phyloP scores from a whole-genome alignment of 2,888 invertebrate species.

The Pecten maximus region DNA sequence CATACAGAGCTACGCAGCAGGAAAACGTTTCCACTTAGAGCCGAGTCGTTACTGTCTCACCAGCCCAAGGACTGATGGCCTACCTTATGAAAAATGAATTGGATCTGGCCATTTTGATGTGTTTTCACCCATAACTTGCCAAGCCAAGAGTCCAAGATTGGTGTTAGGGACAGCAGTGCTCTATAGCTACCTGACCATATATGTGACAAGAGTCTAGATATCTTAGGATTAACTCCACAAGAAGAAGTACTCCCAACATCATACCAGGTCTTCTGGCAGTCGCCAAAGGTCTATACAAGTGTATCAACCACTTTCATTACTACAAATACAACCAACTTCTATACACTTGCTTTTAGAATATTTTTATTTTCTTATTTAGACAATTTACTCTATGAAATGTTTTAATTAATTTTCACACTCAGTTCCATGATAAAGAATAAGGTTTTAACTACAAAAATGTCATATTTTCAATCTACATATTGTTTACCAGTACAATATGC shows the following conservation, averaged over 20 bases:
- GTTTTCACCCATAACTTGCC: conserved; percentile 13
- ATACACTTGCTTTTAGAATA: no score
- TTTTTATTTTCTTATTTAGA: not conserved
- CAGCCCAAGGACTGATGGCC: not conserved
- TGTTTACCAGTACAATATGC: no score
- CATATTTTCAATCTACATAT: no score
- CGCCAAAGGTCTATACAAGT: not conserved
- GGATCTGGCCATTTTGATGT: conserved; percentile 26
- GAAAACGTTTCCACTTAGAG: conserved; percentile 1
- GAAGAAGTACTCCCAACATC: not conserved
- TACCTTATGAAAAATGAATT: conserved; percentile 31
- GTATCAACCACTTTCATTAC: no score
- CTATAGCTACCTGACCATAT: not conserved
- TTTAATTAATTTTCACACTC: not conserved
- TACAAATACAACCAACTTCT: no score
- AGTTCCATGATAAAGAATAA: not conserved
- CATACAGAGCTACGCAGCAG: not conserved
- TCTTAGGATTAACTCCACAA: not conserved
- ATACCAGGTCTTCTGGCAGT: not conserved
- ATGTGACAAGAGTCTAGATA: not conserved
- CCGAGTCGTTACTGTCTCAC: not conserved
- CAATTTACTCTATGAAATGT: not conserved
- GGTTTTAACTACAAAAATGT: no score
- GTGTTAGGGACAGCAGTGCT: not conserved
- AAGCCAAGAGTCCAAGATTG: not conserved